Evolutionary conservation across 2,797 vertebrate species (phyloP).

Genomic region (Merluccius polli): DNA sequence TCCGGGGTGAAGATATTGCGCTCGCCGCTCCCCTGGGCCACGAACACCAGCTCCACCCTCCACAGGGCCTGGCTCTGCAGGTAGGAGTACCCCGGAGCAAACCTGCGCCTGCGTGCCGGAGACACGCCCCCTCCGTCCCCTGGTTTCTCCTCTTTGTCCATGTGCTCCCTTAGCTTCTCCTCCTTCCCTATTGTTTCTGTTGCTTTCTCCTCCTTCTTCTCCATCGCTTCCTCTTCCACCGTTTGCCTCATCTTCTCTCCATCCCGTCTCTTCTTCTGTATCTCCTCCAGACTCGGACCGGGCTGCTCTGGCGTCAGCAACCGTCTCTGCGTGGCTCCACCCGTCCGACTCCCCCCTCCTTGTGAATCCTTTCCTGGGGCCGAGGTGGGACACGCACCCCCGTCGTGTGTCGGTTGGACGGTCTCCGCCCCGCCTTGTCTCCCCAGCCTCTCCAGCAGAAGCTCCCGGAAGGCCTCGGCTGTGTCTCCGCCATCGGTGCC

Average conservation of each 20-base stretch:
- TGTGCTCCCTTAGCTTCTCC: constrained; percentile 18
- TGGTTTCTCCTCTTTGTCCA: neutral
- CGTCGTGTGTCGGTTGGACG: constrained; percentile 40
- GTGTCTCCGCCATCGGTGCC: constrained; percentile 79
- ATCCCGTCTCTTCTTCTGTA: neutral
- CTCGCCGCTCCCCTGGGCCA: constrained; percentile 85
- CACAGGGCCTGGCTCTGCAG: constrained; percentile 90
- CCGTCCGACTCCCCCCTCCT: constrained; percentile 33
- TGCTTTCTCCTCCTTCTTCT: neutral
- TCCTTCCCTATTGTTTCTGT: neutral
- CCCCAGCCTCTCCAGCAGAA: constrained; percentile 79
- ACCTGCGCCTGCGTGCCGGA: constrained; percentile 57
- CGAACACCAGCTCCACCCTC: constrained; percentile 94
- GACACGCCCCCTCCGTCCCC: constrained; percentile 2
- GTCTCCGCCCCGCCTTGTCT: constrained; percentile 5
- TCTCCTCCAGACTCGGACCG: constrained; percentile 18
- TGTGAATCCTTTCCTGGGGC: constrained; percentile 4
- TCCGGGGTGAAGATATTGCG: constrained; percentile 94
- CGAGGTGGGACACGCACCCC: constrained; percentile 21
- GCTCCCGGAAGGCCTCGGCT: constrained; percentile 79
- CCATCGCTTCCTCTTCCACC: neutral
- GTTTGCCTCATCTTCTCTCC: neutral
- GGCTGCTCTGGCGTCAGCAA: constrained; percentile 22
- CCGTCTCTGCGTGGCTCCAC: constrained; percentile 3
- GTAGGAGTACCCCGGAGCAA: constrained; percentile 74